A percentile compares a stretch with the other conserved stretches of the same genome.
These are phyloP conservation scores for Rhabditoides inermis DNA, from an alignment of 2,888 invertebrate genomes.

Conservation along the genomic window DNA sequence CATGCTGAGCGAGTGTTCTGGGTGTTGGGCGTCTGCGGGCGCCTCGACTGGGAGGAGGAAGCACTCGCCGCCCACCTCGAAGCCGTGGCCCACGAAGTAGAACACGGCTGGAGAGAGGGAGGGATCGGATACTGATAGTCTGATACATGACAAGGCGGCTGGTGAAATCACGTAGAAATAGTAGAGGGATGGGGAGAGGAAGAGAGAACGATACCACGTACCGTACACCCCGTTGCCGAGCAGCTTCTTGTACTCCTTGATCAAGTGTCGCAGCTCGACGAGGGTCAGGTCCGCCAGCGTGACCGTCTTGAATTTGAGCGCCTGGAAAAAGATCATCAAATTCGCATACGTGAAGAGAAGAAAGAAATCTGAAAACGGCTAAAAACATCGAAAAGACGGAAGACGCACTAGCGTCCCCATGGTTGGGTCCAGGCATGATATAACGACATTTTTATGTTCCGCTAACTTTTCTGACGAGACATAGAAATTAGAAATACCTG, in stretches of 20 bases:
- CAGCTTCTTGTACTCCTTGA: constrained; percentile 53
- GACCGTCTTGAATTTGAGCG: constrained; percentile 55
- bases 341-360: background rate
- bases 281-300: constrained; percentile 55
- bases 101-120: constrained; percentile 52
- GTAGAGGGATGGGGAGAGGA: no score
- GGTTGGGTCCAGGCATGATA: no score
- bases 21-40: constrained; percentile 40
- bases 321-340: constrained; percentile 11
- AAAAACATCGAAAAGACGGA: no score
- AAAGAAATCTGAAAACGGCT: background rate
- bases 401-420: no score
- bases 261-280: constrained; percentile 53
- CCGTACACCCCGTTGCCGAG: constrained; percentile 54
- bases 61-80: constrained; percentile 54
- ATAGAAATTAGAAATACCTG: constrained; percentile 20
- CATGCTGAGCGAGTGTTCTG: constrained; percentile 51
- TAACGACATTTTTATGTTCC: no score
- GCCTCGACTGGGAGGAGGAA: constrained; percentile 56
- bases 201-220: constrained; percentile 8
- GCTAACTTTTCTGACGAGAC: no score
- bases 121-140: no score
- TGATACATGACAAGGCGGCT: no score
- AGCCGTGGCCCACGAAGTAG: constrained; percentile 57
- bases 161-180: no score